These are phyloP conservation scores for Drosophila austrosaltans DNA, from an alignment of 2,888 invertebrate species.

Conservation along the genomic window DNA sequence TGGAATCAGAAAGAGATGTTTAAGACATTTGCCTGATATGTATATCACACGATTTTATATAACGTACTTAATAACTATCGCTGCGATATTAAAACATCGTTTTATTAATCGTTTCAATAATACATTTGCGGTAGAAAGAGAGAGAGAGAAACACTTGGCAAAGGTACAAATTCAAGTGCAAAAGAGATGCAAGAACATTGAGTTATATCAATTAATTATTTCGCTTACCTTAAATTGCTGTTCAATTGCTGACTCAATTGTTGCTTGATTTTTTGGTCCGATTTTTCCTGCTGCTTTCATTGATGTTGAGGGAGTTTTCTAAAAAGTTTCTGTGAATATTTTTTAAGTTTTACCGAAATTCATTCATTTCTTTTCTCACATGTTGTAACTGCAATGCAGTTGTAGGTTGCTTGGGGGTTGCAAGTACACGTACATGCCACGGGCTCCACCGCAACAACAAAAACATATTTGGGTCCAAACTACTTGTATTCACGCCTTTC, in stretches of 20 bases:
- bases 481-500: not conserved
- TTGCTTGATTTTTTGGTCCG: too few relatives aligned
- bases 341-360: too few relatives aligned
- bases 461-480: conserved; percentile 39
- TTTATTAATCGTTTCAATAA: not conserved
- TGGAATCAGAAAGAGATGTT: too few relatives aligned
- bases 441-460: conserved; percentile 39
- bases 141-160: not conserved
- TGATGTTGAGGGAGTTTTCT: too few relatives aligned
- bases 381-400: conserved; percentile 61
- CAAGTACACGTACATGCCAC: conserved; percentile 48
- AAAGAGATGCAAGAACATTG: too few relatives aligned
- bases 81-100: too few relatives aligned
- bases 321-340: not conserved
- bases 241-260: not conserved
- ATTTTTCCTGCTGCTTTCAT: too few relatives aligned
- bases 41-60: not conserved
- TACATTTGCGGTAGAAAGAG: not conserved
- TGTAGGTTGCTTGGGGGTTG: conserved; percentile 48
- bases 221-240: not conserved
- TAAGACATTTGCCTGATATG: not conserved
- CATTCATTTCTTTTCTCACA: conserved; percentile 40
- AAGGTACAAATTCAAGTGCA: not conserved
- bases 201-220: not conserved
- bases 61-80: not conserved